These are phyloP conservation scores for Octodonta nipae DNA, from an alignment of 2,888 invertebrate genomes.

Conservation along the genomic window DNA sequence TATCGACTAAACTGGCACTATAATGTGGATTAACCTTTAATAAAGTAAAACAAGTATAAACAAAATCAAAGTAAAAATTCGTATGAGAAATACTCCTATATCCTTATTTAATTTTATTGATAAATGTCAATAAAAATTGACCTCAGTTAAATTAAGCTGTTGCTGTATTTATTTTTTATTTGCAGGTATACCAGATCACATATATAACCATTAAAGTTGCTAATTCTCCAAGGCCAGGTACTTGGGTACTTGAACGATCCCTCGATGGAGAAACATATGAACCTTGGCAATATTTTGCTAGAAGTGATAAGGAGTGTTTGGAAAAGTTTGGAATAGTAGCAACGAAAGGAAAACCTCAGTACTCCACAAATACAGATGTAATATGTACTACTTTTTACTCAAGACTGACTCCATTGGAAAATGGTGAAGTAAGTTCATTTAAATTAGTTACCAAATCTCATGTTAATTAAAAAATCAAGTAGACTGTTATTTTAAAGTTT, in stretches of 20 bases:
- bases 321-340: conserved; percentile 51
- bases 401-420: conserved; percentile 74
- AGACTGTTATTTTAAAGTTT: too few species aligned
- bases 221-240: conserved; percentile 86
- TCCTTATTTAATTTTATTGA: too few species aligned
- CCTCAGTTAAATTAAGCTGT: too few species aligned
- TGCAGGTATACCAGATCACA: conserved; percentile 90
- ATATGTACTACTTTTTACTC: conserved; percentile 88
- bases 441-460: too few species aligned
- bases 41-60: too few species aligned
- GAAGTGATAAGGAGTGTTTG: conserved; percentile 69
- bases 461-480: too few species aligned
- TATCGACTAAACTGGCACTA: too few species aligned
- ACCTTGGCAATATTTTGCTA: conserved; percentile 91
- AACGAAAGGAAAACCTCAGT: conserved; percentile 53
- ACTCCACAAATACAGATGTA: conserved; percentile 65
- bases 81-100: too few species aligned
- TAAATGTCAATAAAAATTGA: too few species aligned
- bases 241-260: conserved; percentile 86
- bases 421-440: conserved; percentile 74
- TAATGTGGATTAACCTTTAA: too few species aligned
- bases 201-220: conserved; percentile 89
- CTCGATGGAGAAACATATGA: conserved; percentile 58
- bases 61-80: too few species aligned
- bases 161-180: too few species aligned